Conservation (phyloP, 2,888 invertebrate genomes). For the Anthrax anthrax region DNA sequence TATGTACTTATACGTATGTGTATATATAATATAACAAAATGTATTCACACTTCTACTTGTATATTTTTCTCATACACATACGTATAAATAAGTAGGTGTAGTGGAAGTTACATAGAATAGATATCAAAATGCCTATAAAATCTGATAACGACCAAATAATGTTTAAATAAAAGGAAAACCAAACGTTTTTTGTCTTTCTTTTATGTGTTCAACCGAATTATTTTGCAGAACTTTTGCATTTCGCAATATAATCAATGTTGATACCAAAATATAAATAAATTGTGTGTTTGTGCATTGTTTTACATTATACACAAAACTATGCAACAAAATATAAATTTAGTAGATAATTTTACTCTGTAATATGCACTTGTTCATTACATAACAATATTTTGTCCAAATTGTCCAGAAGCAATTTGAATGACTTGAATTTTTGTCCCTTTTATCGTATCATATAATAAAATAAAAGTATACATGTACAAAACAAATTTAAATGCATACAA, state of each 20-base stretch:
- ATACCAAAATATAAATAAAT: no score
- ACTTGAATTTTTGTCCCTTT: background rate
- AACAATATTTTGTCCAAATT: slow-evolving; percentile 10
- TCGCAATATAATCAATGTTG: no score
- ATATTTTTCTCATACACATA: no score
- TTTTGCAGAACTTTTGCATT: slow-evolving; percentile 6
- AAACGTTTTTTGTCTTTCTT: background rate
- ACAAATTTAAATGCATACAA: no score
- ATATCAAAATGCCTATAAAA: slow-evolving; percentile 19
- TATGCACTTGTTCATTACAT: slow-evolving; percentile 9
- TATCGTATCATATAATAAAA: slow-evolving; percentile 2
- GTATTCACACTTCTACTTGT: no score
- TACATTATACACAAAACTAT: no score
- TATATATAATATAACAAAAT: no score
- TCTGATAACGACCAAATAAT: slow-evolving; percentile 21
- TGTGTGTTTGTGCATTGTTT: no score
- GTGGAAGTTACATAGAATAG: background rate
- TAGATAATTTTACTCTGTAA: slow-evolving; percentile 5
- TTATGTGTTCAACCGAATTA: slow-evolving; percentile 10
- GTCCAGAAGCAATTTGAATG: slow-evolving; percentile 9
- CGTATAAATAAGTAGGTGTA: background rate
- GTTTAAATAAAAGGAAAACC: slow-evolving; percentile 13
- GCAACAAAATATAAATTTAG: no score
- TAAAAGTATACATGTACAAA: no score
- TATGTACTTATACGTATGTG: no score